A percentile compares a stretch with the other conserved stretches of the same genome.
These are phyloP conservation scores for Pseudopodoces humilis DNA, from an alignment of 2,113 vertebrate species.

Conservation along the genomic window DNA sequence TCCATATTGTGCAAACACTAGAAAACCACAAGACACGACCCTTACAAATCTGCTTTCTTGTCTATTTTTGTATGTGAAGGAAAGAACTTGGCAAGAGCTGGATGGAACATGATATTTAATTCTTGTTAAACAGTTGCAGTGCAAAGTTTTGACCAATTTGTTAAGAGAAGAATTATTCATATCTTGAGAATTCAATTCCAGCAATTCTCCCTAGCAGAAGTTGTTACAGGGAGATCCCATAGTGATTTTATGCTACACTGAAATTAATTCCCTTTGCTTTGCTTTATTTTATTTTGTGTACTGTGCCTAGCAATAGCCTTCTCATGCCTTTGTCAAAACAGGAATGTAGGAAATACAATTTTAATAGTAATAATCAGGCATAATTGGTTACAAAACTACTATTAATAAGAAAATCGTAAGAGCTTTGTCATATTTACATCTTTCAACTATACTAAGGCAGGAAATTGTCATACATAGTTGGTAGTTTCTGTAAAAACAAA, in stretches of 20 bases:
- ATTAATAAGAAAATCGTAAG: constrained; percentile 7
- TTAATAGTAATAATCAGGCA: neutral
- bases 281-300: neutral
- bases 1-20: constrained; percentile 6
- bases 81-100: neutral
- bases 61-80: neutral
- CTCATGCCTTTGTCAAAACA: neutral
- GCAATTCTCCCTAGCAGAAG: neutral
- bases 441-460: neutral
- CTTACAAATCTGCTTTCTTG: neutral
- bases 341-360: neutral
- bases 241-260: neutral
- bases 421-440: neutral
- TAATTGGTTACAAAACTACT: neutral
- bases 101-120: neutral
- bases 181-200: neutral
- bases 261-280: neutral
- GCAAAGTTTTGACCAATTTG: neutral
- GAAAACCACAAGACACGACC: neutral
- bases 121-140: constrained; percentile 19
- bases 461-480: constrained; percentile 8
- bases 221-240: neutral
- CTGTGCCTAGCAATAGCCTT: neutral
- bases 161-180: neutral
- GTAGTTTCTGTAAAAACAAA: constrained; percentile 33